Percentiles rank a stretch among this genome's conserved stretches.
Conservation (phyloP, 30 jellyfish, hydroid and myxozoan species). For the Catostylus mosaicus region DNA sequence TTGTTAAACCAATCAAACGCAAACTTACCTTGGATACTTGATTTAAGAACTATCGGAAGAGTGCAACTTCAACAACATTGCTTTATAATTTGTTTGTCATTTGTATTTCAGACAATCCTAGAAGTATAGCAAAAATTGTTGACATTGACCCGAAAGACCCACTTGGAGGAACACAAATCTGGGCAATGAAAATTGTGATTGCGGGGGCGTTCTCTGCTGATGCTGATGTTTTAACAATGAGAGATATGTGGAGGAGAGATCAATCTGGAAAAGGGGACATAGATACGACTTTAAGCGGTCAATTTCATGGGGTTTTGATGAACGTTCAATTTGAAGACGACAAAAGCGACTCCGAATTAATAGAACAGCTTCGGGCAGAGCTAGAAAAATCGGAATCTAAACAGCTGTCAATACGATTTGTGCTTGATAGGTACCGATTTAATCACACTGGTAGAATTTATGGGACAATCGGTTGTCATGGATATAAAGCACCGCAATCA, state of each 20-base stretch:
- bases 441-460: constrained; percentile 37
- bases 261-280: background rate
- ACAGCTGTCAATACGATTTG: constrained; percentile 31
- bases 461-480: constrained; percentile 67
- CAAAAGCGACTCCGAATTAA: constrained; percentile 5
- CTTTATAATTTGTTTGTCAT: background rate
- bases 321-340: background rate
- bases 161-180: constrained; percentile 36
- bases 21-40: too few species aligned
- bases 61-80: background rate
- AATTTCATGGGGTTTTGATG: constrained; percentile 34
- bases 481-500: constrained; percentile 21
- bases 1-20: too few species aligned
- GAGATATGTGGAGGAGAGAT: constrained; percentile 32
- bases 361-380: constrained; percentile 1
- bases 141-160: constrained; percentile 64
- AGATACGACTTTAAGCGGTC: constrained; percentile 6
- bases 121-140: constrained; percentile 39
- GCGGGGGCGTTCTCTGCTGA: constrained; percentile 19
- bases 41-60: too few species aligned
- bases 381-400: background rate
- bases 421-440: constrained; percentile 14
- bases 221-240: constrained; percentile 32
- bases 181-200: constrained; percentile 41
- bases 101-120: background rate